phyloP scores from a whole-genome alignment of 1,140 invertebrate species.

The Helicoverpa zea region DNA sequence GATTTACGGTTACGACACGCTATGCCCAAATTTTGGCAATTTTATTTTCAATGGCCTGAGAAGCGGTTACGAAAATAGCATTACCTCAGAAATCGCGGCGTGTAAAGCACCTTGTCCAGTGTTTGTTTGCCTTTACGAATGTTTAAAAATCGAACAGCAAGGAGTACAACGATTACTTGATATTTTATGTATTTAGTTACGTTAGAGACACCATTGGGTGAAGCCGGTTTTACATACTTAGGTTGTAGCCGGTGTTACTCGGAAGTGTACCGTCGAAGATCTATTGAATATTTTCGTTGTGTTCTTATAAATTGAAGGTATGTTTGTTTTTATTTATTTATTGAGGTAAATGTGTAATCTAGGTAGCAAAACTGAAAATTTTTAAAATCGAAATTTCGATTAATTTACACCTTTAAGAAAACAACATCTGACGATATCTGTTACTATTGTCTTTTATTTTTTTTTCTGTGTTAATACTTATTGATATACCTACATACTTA shows the following conservation, averaged over 20 bases:
- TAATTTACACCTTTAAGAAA: too few species aligned
- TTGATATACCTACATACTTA: too few species aligned
- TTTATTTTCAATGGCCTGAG: constrained; percentile 16
- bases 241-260: background rate
- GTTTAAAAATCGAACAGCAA: constrained; percentile 1
- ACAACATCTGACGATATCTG: too few species aligned
- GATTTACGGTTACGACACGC: background rate
- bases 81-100: constrained; percentile 14
- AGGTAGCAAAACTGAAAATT: too few species aligned
- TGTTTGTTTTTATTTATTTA: too few species aligned
- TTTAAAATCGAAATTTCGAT: too few species aligned
- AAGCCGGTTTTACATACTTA: background rate
- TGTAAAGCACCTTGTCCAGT: background rate
- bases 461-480: too few species aligned
- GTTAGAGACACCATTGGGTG: constrained; percentile 5
- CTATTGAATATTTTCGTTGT: background rate
- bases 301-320: background rate
- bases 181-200: constrained; percentile 18
- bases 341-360: too few species aligned
- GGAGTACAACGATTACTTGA: background rate
- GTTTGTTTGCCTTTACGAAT: constrained; percentile 12
- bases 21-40: constrained; percentile 20
- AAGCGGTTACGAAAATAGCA: constrained; percentile 13
- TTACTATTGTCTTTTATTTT: too few species aligned
- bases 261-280: background rate